Evolutionary conservation across 2,797 vertebrate species (phyloP), one percentile per base, ranked within the genome.

Genomic region (Echiichthys vipera): DNA sequence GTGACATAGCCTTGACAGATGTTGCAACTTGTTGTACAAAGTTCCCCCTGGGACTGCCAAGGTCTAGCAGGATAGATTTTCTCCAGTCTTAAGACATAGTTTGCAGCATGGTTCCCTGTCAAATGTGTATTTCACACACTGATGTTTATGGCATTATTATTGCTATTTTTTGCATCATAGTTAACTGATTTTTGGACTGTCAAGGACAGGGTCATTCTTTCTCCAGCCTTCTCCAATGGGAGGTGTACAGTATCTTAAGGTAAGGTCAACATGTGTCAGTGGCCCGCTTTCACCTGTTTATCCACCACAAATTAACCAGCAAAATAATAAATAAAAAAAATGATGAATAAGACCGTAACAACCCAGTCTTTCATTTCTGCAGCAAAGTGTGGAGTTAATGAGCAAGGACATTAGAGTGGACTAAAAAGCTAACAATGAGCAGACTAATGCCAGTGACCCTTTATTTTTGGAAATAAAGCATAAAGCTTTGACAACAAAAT

Each of bases 261-360:
- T 76, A 74, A 84, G 65, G 72, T 78, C 58, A 59, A 5, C 9
- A 37, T 56, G 18, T 77, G 83, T 73, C 63, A 57, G 18, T 65
- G 45, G 40, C 43, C 59, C 27, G 27, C 7, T 27, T 27, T 20
- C 66, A 74, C 20, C 20, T 53, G 39, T 32, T 39, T 42, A 39
- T 51, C 62, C 36, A 18, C 32, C 27, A 66, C n/a, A 51, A 69
- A 51, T 71, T 58, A 80, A 74, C 77, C 57, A 57, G n/a, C 24
- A 43, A 71, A 69, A 76, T 73, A 65, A 77, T 66, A 7, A 61
- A 54, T 63, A 15, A 29, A 77, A 58, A 10, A 61, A 56, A 69
- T 15, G 36, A 57, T 66, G 25, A 68, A 77, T 74, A 56, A 42
- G 22, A 71, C 67, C 59, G 56, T 20, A 65, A 45, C 6, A 29